Conservation (phyloP, 2,797 vertebrate genomes). For the Danio choprae region DNA sequence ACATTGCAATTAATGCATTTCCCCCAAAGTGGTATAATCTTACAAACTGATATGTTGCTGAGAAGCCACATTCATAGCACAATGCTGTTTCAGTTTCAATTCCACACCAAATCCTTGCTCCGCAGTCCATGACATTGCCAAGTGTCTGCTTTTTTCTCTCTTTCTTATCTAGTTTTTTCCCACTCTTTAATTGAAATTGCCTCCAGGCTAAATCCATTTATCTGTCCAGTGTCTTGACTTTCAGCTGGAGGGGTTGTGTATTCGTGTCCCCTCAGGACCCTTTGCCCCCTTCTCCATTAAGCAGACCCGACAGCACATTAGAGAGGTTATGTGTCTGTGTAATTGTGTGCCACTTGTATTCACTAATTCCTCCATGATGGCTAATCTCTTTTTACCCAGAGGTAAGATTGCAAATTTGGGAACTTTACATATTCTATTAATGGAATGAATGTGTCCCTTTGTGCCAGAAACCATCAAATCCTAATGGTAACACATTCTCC, state of each 20-base stretch:
- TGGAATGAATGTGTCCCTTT: conserved; percentile 73
- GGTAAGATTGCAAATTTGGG: conserved; percentile 71
- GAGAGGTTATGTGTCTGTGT: conserved; percentile 70
- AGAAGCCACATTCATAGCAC: not conserved
- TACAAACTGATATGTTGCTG: too few species aligned
- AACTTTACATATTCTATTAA: conserved; percentile 77
- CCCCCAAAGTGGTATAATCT: too few species aligned
- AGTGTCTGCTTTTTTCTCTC: conserved; percentile 60
- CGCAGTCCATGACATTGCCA: conserved; percentile 52
- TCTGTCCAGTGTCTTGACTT: conserved; percentile 66
- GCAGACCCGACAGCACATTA: conserved; percentile 70
- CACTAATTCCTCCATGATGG: conserved; percentile 74
- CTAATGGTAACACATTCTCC: conserved; percentile 64
- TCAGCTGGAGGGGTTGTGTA: conserved; percentile 56
- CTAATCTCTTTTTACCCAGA: conserved; percentile 71
- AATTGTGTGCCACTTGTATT: conserved; percentile 76
- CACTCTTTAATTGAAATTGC: conserved; percentile 71
- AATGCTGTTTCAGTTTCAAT: conserved; percentile 6
- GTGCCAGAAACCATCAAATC: conserved; percentile 75
- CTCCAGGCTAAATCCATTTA: conserved; percentile 74
- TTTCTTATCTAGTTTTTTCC: conserved; percentile 62
- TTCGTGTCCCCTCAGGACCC: conserved; percentile 61
- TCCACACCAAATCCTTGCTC: conserved; percentile 20
- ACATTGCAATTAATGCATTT: too few species aligned
- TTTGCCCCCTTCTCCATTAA: conserved; percentile 70